These are phyloP conservation scores for Trialeurodes vaporariorum DNA, from an alignment of 1,140 invertebrate species.

Conservation along the genomic window DNA sequence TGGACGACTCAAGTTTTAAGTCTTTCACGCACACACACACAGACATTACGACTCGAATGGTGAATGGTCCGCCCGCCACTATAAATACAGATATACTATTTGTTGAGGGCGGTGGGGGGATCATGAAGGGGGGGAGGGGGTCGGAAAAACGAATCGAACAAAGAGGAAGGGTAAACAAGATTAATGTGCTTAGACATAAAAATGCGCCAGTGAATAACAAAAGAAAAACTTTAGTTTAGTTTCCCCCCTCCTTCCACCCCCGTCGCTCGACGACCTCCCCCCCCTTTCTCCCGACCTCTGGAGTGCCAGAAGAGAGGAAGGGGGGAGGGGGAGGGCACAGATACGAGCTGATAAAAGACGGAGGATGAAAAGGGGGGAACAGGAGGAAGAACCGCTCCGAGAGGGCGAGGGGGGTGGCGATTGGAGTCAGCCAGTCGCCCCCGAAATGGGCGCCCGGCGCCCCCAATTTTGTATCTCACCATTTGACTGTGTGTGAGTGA, in stretches of 20 bases:
- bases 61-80: neutral
- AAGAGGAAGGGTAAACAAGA: neutral
- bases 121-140: too few relatives aligned
- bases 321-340: neutral
- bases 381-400: too few relatives aligned
- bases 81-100: neutral
- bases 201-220: neutral
- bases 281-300: too few relatives aligned
- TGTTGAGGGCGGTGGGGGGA: neutral
- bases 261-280: too few relatives aligned
- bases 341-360: neutral
- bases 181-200: constrained; percentile 1
- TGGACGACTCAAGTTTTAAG: neutral
- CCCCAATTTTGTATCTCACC: neutral
- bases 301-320: neutral
- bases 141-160: neutral
- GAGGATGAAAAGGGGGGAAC: neutral
- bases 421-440: neutral
- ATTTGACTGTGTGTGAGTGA: too few relatives aligned
- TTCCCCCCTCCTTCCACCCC: too few relatives aligned
- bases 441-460: neutral
- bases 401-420: neutral
- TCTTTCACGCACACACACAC: too few relatives aligned
- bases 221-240: constrained; percentile 1
- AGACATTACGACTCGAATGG: neutral